Evolutionary conservation across 2,888 invertebrate species (phyloP).

Genomic region (Exocentrus adspersus): DNA sequence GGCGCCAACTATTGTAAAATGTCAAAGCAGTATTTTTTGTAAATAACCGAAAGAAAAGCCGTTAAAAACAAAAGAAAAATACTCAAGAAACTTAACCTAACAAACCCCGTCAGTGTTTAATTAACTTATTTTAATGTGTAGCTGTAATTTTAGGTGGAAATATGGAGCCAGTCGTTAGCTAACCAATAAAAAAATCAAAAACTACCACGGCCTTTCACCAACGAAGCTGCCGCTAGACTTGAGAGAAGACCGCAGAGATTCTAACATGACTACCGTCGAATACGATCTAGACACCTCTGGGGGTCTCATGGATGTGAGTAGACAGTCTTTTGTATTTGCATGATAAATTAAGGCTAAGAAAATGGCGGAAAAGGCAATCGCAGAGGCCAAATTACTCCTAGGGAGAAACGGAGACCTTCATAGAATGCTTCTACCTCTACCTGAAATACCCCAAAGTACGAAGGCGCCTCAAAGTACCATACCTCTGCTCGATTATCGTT

Average conservation of each 20-base stretch:
- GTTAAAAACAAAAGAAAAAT: constrained; percentile 27
- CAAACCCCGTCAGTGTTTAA: constrained; percentile 27
- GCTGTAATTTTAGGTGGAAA: constrained; percentile 25
- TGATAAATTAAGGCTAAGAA: constrained; percentile 42
- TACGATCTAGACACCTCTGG: constrained; percentile 83
- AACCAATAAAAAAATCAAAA: constrained; percentile 30
- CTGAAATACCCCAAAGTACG: constrained; percentile 45
- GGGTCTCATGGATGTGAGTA: constrained; percentile 87
- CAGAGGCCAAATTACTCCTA: constrained; percentile 24
- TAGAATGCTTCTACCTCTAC: constrained; percentile 43
- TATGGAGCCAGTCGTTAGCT: constrained; percentile 27
- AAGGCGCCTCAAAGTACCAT: constrained; percentile 46
- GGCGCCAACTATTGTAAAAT: constrained; percentile 43
- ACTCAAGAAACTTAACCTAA: constrained; percentile 29
- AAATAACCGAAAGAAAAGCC: constrained; percentile 29
- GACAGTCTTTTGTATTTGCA: constrained; percentile 37
- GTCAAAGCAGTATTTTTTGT: constrained; percentile 33
- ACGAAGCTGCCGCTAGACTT: constrained; percentile 38
- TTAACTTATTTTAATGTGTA: constrained; percentile 23
- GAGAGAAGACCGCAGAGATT: constrained; percentile 30
- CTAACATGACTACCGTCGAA: constrained; percentile 71
- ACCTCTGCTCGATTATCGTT: not conserved
- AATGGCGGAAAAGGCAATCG: constrained; percentile 47
- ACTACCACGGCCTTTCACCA: not conserved
- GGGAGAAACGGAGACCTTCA: not conserved